phyloP scores from a whole-genome alignment of 1,140 invertebrate genomes.

The Temnothorax longispinosus region DNA sequence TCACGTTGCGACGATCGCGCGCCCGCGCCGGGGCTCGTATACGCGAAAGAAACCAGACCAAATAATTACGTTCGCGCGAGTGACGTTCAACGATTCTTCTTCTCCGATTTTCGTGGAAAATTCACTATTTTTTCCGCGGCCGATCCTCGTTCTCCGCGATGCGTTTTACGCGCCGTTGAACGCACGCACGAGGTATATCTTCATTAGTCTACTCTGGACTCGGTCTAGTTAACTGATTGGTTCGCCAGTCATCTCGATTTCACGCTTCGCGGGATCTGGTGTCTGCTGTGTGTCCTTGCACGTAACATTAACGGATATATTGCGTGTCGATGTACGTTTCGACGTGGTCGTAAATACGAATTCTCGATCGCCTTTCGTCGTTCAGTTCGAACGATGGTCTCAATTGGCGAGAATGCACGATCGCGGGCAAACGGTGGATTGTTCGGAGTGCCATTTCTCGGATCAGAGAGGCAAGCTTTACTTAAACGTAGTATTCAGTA shows the following conservation, averaged over 20 bases:
- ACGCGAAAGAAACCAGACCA: not conserved
- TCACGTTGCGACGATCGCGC: not conserved
- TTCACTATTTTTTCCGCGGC: not conserved
- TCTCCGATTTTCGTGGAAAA: not conserved
- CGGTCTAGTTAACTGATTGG: slow-evolving; percentile 83
- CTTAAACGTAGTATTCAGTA: slow-evolving; percentile 35
- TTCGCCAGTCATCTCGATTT: slow-evolving; percentile 83
- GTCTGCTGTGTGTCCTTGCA: slow-evolving; percentile 55
- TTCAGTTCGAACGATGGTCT: not conserved
- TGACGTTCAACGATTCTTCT: not conserved
- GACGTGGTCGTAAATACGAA: not conserved
- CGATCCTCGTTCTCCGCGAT: slow-evolving; percentile 23
- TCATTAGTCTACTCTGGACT: slow-evolving; percentile 79
- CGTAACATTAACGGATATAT: slow-evolving; percentile 63
- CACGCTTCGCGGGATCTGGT: slow-evolving; percentile 77
- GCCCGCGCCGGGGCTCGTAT: not conserved
- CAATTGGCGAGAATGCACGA: slow-evolving; percentile 14
- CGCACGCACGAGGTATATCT: slow-evolving; percentile 70
- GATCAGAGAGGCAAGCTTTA: slow-evolving; percentile 43
- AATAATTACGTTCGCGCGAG: slow-evolving; percentile 33
- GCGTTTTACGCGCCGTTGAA: slow-evolving; percentile 60
- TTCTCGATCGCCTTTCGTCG: slow-evolving; percentile 6
- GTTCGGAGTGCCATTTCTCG: not conserved
- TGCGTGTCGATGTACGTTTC: slow-evolving; percentile 55
- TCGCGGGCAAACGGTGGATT: not conserved